Evolutionary conservation across 2,797 vertebrate genomes (phyloP), one percentile per base, ranked within the genome.

Genomic region (Leontocebus nigricollis): DNA sequence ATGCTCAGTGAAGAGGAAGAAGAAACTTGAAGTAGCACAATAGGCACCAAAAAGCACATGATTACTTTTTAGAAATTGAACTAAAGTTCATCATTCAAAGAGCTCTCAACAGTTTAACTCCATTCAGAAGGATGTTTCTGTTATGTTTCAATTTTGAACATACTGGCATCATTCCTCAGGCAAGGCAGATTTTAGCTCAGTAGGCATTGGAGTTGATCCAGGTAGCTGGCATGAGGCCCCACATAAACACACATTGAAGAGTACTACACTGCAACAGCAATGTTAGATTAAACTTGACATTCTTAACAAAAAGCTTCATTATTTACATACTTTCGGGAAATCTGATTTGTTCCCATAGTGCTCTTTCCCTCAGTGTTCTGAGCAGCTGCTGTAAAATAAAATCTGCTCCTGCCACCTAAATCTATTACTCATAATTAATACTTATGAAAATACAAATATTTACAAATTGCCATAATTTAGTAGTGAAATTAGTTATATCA

Each of bases 381-480:
- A 97, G 59, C 41, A 96, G 50, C 86, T 96, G 88, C 44, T 97
- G 0, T 57, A 92, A 96, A 96, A 92, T 88, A 93, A 97, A 96
- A 96, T 96, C 81, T 97, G 87, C 96, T 96, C 82, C 79, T 97
- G 64, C 64, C 80, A 93, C 92, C 80, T 97, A 95, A 96, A 82
- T 91, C 81, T 89, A 95, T 97, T 97, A 97, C n/a, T 97, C 88
- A 95, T 97, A 95, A 98, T 98, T 98, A 97, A 97, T 96, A 92
- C 27, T 95, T 93, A 95, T 52, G 44, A 97, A 95, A 96, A 98
- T 94, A 96, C 80, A 98, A 98, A 98, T 97, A 98, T 97, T 97
- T 97, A 98, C 72, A 97, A 96, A 97, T 97, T 30, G 87, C 64
- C 57, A 90, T 96, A 97, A 97, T 97, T 96, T 96, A 61, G 52